Base-by-base conservation (phyloP, 35 echinoderm and acorn worm genomes). In the Heliocidaris erythrogramma region DNA sequence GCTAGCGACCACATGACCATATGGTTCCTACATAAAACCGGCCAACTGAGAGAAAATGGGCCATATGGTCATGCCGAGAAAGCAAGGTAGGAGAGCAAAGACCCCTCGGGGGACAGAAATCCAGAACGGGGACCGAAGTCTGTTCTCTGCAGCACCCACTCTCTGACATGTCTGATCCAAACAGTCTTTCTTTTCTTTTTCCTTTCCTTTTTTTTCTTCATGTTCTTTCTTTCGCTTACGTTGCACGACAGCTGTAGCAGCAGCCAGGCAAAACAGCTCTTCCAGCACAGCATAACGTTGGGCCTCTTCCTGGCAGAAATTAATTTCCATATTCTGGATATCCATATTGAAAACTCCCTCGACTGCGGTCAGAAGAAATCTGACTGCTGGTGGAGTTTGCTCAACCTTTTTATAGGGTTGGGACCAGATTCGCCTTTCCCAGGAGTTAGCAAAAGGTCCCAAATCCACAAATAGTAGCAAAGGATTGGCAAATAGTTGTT, bases 281-380 rank as follows among this genome's bases (percentile, higher is more conserved):
- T 85, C 84, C 5, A 85, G 84, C 5, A 85, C 6, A 86, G 85
- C 85, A 86, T 9, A 9, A 86, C 85, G 9, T 86, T 86, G 27
- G 31, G 85, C 85, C 85, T 86, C 85, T 86, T 86, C 85, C 31
- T 86, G 85, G 85, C 85, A 86, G 85, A 86, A 86, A 86, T 86
- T 86, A 0, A 86, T 86, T 86, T 86, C 85, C 24, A 86, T 17
- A 86, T 86, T 86, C 85, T 86, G 85, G 9, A 86, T 14, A 86
- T 86, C 85, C 85, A 86, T 86, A 9, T 86, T 86, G 24, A 86
- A 53, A 53, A 53, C 0, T 53, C 13, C 8, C 50, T 53, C 50
- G 50, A 86, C 85, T n/a, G 85, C 31, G 85, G 85, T 17, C 85
- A 86, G 11, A 86, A 86, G 85, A 86, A 32, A 86, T 86, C 85